Conservation (phyloP, 1,140 invertebrate species). For the Drosophila pseudoobscura region DNA sequence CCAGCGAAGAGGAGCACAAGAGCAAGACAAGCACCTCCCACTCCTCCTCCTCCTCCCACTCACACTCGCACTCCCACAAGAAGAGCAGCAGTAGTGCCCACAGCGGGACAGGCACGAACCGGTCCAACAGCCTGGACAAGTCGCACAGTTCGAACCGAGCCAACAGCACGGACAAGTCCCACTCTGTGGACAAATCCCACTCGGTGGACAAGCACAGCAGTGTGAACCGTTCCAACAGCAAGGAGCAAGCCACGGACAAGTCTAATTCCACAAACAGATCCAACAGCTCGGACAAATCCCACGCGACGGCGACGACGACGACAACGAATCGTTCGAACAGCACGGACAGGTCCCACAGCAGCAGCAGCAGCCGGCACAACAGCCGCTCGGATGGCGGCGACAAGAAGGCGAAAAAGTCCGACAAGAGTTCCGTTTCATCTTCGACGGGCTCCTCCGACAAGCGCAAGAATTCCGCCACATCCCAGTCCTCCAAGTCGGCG, state of each 20-base stretch:
- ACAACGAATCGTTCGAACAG: too few species aligned
- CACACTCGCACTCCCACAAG: slow-evolving; percentile 44
- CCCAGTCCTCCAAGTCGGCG: slow-evolving; percentile 62
- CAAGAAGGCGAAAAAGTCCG: slow-evolving; percentile 56
- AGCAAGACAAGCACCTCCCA: slow-evolving; percentile 39
- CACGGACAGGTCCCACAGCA: slow-evolving; percentile 28
- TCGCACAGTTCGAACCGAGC: too few species aligned
- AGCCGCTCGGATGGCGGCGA: slow-evolving; percentile 62
- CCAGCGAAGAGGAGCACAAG: slow-evolving; percentile 54
- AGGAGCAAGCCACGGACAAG: neutral
- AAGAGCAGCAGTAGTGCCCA: slow-evolving; percentile 27
- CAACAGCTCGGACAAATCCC: too few species aligned
- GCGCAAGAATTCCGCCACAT: slow-evolving; percentile 66
- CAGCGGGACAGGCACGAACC: slow-evolving; percentile 19
- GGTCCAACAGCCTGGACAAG: neutral
- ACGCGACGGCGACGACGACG: too few species aligned
- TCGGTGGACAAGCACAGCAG: too few species aligned
- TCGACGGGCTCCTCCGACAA: slow-evolving; percentile 51
- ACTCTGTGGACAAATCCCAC: too few species aligned
- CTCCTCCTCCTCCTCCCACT: slow-evolving; percentile 16
- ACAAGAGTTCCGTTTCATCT: slow-evolving; percentile 51
- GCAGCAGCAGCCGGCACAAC: slow-evolving; percentile 62
- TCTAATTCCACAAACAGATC: neutral
- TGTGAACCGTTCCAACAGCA: neutral
- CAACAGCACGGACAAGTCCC: too few species aligned